A percentile compares a stretch with the other conserved stretches of the same genome.
These are phyloP conservation scores for Speoplatyrhinus poulsoni DNA, from an alignment of 2,113 vertebrate genomes.

Conservation along the genomic window DNA sequence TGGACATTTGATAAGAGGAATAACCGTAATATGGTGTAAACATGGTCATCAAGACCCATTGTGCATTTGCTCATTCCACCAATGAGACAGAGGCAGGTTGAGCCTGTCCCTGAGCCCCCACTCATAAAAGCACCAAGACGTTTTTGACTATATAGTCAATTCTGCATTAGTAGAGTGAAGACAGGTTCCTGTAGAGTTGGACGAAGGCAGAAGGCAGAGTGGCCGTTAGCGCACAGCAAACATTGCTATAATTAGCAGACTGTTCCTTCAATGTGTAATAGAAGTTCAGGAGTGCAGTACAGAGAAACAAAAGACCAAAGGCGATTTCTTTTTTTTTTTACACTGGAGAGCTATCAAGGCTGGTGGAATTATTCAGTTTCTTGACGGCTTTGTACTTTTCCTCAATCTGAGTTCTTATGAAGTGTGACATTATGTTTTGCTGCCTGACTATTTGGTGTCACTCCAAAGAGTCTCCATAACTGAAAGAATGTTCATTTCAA, in stretches of 20 bases:
- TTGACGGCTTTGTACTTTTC: slow-evolving; percentile 68
- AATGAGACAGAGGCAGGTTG: slow-evolving; percentile 10
- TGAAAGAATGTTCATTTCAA: slow-evolving; percentile 58
- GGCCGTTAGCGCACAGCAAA: slow-evolving; percentile 34
- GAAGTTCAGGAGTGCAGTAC: slow-evolving; percentile 48
- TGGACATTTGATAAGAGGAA: too few species aligned
- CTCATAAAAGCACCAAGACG: neutral
- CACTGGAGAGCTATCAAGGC: slow-evolving; percentile 66
- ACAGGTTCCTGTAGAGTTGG: neutral
- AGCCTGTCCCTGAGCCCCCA: neutral
- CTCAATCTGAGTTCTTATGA: slow-evolving; percentile 65
- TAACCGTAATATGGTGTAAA: too few species aligned
- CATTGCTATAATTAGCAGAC: slow-evolving; percentile 60
- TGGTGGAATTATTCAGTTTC: slow-evolving; percentile 61
- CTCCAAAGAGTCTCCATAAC: slow-evolving; percentile 58
- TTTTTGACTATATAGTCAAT: too few species aligned
- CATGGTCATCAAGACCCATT: too few species aligned
- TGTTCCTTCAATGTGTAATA: slow-evolving; percentile 43
- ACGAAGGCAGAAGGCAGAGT: slow-evolving; percentile 5
- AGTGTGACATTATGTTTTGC: slow-evolving; percentile 62
- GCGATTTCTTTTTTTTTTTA: slow-evolving; percentile 51
- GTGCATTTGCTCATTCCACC: too few species aligned
- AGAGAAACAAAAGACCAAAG: slow-evolving; percentile 72
- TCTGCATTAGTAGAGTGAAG: neutral
- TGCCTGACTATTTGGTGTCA: slow-evolving; percentile 65